Base-by-base conservation (phyloP, 2,888 invertebrate species). In the Oeneis ivallda region DNA sequence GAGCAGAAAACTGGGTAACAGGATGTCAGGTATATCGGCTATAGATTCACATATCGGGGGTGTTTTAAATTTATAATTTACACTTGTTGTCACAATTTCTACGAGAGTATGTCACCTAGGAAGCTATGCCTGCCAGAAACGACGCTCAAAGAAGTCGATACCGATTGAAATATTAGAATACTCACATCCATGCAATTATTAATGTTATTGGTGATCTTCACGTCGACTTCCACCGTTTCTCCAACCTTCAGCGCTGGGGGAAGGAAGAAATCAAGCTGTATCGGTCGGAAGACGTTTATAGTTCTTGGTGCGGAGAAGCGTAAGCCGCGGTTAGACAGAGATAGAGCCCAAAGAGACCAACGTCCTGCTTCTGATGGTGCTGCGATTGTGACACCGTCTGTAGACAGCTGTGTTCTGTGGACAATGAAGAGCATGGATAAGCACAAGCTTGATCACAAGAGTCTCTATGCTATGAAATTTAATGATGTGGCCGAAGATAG, bases 121-220 rank as follows among this genome's bases (percentile, higher is more conserved):
- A n/a, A n/a, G n/a, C n/a, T n/a, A n/a, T n/a, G n/a, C n/a, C n/a
- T n/a, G n/a, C n/a, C n/a, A n/a, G n/a, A n/a, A n/a, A n/a, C n/a
- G n/a, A n/a, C n/a, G n/a, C n/a, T n/a, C n/a, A n/a, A n/a, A n/a
- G n/a, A n/a, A n/a, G n/a, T n/a, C n/a, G n/a, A n/a, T n/a, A n/a
- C n/a, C n/a, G n/a, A n/a, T n/a, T 5, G 32, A 34, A 9, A 7
- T 37, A 19, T 26, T 17, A n/a, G n/a, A 10, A 50, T 52, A 93
- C 94, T 94, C 79, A 94, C 94, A 78, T 94, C 94, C 92, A 94
- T 94, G 81, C 94, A 94, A 67, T 94, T 93, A 76, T 94, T 94
- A 75, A 94, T 93, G 69, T 94, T 94, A 75, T 94, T 94, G 0
- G 93, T 94, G 66, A 94, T 94, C 82, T 94, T 94, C 71, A 94